These are phyloP conservation scores for Octomys mimax DNA, from an alignment of 2,797 vertebrate genomes.

Conservation along the genomic window DNA sequence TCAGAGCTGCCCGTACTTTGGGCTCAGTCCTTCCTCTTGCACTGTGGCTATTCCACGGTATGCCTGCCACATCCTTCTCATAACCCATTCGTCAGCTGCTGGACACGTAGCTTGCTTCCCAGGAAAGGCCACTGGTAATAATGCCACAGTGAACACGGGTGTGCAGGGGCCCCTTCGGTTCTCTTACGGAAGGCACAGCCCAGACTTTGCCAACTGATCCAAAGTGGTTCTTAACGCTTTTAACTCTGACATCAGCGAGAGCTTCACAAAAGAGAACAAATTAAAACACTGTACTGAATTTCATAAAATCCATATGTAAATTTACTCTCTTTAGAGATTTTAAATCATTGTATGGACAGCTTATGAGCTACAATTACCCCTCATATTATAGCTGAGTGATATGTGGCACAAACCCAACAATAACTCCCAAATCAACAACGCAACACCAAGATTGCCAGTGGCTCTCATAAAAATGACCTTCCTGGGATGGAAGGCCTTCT, in stretches of 20 bases:
- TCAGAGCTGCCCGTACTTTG: no score
- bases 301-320: neutral
- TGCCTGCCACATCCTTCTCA: neutral
- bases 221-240: neutral
- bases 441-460: neutral
- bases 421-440: neutral
- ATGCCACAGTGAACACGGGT: neutral
- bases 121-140: neutral
- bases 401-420: neutral
- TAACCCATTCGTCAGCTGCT: neutral
- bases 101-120: neutral
- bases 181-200: neutral
- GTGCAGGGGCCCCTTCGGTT: neutral
- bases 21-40: no score
- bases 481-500: neutral
- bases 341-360: slow-evolving; percentile 24
- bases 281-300: neutral
- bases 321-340: neutral
- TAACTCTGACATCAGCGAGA: slow-evolving; percentile 25
- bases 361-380: neutral
- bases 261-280: neutral
- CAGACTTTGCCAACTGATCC: neutral
- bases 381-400: neutral
- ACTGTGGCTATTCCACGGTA: neutral
- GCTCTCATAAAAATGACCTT: neutral